Conservation (phyloP, 2,113 vertebrate genomes). For the Malurus alboscapulatus region DNA sequence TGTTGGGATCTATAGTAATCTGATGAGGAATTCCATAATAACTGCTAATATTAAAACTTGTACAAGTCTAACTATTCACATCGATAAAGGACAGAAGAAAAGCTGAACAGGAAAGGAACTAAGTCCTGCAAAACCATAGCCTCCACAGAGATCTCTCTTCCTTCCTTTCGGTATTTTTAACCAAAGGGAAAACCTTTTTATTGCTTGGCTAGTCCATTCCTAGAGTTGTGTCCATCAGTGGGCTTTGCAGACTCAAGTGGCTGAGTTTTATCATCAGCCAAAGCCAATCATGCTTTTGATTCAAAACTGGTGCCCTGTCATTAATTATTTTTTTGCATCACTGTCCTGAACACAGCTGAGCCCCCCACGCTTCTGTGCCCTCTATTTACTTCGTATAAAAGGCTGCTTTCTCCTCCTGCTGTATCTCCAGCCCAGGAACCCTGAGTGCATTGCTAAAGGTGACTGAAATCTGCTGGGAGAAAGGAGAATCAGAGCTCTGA, state of each 20-base stretch:
- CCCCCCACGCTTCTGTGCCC: background rate
- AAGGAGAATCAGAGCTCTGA: background rate
- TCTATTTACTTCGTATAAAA: background rate
- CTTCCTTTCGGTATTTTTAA: background rate
- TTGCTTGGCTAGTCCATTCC: background rate
- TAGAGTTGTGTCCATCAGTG: background rate
- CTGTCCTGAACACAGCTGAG: background rate
- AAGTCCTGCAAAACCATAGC: background rate
- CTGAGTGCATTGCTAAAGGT: background rate
- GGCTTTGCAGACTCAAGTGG: background rate
- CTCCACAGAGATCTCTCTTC: background rate
- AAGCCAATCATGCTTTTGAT: background rate
- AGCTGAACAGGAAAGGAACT: background rate
- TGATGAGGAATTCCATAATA: conserved; percentile 26
- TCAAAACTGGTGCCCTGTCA: background rate
- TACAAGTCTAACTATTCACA: background rate
- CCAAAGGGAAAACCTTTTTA: background rate
- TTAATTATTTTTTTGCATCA: background rate
- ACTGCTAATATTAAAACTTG: conserved; percentile 27
- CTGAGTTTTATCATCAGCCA: background rate
- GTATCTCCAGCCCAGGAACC: background rate
- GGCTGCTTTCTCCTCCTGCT: background rate
- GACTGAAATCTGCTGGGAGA: background rate
- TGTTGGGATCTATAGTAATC: conserved; percentile 12
- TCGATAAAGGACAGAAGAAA: background rate